Evolutionary conservation across 2,797 vertebrate genomes (phyloP).

Genomic region (Serranus cabrilla): DNA sequence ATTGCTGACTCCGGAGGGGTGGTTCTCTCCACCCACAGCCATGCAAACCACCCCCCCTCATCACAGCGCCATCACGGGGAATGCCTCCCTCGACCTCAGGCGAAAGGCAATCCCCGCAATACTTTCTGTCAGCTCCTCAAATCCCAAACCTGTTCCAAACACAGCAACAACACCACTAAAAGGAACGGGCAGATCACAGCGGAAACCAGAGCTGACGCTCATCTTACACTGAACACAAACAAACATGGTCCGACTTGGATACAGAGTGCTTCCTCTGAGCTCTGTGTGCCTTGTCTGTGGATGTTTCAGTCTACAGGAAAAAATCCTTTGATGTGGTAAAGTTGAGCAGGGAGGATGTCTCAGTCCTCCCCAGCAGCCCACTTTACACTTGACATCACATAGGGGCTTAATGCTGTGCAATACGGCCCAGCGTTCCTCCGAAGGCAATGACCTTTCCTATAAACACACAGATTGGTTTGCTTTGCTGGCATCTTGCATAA

Average conservation of each 20-base stretch:
- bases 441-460: conserved; percentile 74
- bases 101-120: conserved; percentile 62
- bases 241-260: conserved; percentile 38
- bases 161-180: conserved; percentile 40
- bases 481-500: conserved; percentile 70
- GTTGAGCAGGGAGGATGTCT: conserved; percentile 54
- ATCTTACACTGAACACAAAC: conserved; percentile 39
- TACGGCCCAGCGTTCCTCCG: conserved; percentile 63
- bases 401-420: conserved; percentile 59
- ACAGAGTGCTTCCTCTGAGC: conserved; percentile 30
- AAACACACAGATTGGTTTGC: conserved; percentile 71
- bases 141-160: conserved; percentile 56
- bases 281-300: conserved; percentile 28
- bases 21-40: conserved; percentile 34
- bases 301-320: conserved; percentile 36
- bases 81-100: conserved; percentile 57
- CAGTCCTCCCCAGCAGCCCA: conserved; percentile 55
- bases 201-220: conserved; percentile 35
- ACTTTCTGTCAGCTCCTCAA: conserved; percentile 59
- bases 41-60: conserved; percentile 26
- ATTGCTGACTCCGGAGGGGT: conserved; percentile 60
- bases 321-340: conserved; percentile 58
- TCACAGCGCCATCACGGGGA: conserved; percentile 43
- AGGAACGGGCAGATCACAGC: conserved; percentile 51
- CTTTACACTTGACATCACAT: conserved; percentile 77